These are phyloP conservation scores for Chrysolina haemoptera DNA, from an alignment of 2,888 invertebrate species.

Conservation along the genomic window DNA sequence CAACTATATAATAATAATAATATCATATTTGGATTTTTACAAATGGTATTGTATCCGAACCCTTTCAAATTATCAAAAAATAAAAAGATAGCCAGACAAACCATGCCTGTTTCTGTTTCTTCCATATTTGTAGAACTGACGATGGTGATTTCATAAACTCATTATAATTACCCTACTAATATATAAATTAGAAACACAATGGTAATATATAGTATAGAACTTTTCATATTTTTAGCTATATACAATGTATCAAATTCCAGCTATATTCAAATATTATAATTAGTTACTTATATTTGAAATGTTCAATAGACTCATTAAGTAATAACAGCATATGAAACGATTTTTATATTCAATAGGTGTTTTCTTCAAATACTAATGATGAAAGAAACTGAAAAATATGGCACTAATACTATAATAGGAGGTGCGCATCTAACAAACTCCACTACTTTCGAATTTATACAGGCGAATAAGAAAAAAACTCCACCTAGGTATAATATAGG, in stretches of 20 bases:
- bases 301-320: slow-evolving; percentile 66
- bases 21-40: too few relatives aligned
- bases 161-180: slow-evolving; percentile 21
- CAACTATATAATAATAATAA: too few relatives aligned
- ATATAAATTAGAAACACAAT: slow-evolving; percentile 35
- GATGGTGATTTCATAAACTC: slow-evolving; percentile 7
- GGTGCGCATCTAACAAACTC: slow-evolving; percentile 42
- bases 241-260: slow-evolving; percentile 67
- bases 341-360: slow-evolving; percentile 44
- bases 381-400: slow-evolving; percentile 49
- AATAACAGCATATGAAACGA: slow-evolving; percentile 61
- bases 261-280: slow-evolving; percentile 58
- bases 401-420: slow-evolving; percentile 48
- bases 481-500: not conserved
- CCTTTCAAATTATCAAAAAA: too few relatives aligned
- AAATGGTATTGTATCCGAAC: too few relatives aligned
- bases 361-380: slow-evolving; percentile 40
- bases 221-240: slow-evolving; percentile 64
- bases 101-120: not conserved
- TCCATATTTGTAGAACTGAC: not conserved
- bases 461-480: not conserved
- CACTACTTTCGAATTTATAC: slow-evolving; percentile 9
- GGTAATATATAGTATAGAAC: slow-evolving; percentile 53
- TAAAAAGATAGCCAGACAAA: not conserved
- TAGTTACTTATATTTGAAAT: slow-evolving; percentile 61